phyloP scores from a whole-genome alignment of 2,888 invertebrate genomes.

The Zeuzera pyrina region DNA sequence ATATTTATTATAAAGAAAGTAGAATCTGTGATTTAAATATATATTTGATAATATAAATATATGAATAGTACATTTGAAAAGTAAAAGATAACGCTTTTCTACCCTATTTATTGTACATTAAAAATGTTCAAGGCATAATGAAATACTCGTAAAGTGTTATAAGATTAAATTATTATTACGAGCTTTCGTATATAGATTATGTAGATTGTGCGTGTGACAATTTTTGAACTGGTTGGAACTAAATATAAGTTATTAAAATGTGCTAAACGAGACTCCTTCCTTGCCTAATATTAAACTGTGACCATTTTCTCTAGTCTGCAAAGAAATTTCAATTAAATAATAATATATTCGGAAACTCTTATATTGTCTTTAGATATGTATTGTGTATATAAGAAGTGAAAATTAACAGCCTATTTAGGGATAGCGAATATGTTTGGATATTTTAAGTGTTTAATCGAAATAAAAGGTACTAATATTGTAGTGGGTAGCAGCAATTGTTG shows the following conservation, averaged over 20 bases:
- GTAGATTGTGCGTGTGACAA: neutral
- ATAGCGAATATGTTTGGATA: conserved; percentile 25
- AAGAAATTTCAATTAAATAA: conserved; percentile 31
- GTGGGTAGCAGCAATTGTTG: conserved; percentile 11
- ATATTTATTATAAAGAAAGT: conserved; percentile 37
- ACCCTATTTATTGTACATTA: conserved; percentile 17
- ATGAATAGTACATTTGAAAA: conserved; percentile 14
- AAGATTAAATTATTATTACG: conserved; percentile 44
- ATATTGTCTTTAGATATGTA: conserved; percentile 30
- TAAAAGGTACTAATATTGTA: conserved; percentile 34
- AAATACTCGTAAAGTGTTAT: conserved; percentile 50
- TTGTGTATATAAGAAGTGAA: conserved; percentile 40
- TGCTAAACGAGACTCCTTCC: conserved; percentile 43
- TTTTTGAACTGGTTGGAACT: neutral
- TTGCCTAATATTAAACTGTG: conserved; percentile 49
- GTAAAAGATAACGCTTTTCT: conserved; percentile 14
- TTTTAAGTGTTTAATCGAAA: conserved; percentile 24
- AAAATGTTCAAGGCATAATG: conserved; percentile 34
- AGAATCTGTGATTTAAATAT: conserved; percentile 66
- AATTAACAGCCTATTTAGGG: conserved; percentile 26
- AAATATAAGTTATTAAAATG: conserved; percentile 1
- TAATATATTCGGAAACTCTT: conserved; percentile 32
- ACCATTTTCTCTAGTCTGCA: conserved; percentile 64
- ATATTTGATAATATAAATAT: conserved; percentile 28
- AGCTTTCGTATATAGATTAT: conserved; percentile 26